A percentile compares a stretch with the other conserved stretches of the same genome.
Conservation (phyloP, 2,888 invertebrate genomes). For the Phorcus lineatus region DNA sequence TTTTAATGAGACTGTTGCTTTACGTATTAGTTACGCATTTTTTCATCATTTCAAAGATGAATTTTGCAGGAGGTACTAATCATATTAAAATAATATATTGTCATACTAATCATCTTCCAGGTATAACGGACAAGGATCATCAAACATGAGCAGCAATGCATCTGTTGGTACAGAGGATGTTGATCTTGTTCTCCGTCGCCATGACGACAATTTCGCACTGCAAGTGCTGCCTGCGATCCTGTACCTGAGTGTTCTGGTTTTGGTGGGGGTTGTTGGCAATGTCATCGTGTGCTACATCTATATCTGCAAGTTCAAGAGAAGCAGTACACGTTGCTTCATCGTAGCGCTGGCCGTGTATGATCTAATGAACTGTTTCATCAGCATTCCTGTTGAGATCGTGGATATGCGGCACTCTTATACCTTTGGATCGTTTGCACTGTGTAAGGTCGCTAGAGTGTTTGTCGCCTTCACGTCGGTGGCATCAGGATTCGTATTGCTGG, state of each 20-base stretch:
- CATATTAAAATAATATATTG: too few species aligned
- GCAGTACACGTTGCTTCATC: not conserved
- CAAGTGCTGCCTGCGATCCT: not conserved
- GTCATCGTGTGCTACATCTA: conserved; percentile 1
- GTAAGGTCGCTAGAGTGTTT: not conserved
- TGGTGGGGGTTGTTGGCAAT: conserved; percentile 5
- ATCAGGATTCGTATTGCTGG: conserved; percentile 30
- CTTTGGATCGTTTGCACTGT: not conserved
- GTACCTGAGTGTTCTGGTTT: not conserved
- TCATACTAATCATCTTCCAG: not conserved
- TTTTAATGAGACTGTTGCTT: too few species aligned
- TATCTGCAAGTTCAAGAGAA: not conserved
- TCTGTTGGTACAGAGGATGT: not conserved
- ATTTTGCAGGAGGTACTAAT: too few species aligned
- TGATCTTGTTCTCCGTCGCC: not conserved
- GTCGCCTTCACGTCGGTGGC: conserved; percentile 16
- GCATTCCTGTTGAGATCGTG: conserved; percentile 9
- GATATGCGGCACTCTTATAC: conserved; percentile 5
- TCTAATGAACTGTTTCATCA: conserved; percentile 2
- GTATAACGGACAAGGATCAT: not conserved
- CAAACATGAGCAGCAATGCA: not conserved
- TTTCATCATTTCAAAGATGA: too few species aligned
- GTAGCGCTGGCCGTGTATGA: not conserved
- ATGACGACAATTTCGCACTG: not conserved
- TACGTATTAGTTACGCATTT: too few species aligned